These are phyloP conservation scores for Prosopocoilus inquinatus DNA, from an alignment of 2,888 invertebrate genomes.

Conservation along the genomic window DNA sequence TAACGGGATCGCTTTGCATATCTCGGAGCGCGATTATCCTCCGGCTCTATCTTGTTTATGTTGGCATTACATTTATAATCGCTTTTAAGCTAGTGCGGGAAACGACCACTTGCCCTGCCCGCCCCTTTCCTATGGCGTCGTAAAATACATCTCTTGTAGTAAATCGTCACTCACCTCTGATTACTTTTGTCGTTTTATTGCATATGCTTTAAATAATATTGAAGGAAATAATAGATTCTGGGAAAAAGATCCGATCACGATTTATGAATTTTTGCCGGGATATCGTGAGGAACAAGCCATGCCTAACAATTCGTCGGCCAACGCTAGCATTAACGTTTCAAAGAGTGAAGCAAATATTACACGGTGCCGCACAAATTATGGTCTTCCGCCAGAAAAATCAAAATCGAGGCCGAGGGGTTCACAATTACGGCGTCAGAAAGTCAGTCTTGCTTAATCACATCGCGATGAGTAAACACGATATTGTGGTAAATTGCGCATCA, in stretches of 20 bases:
- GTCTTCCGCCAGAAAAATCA: constrained; percentile 46
- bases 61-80: constrained; percentile 41
- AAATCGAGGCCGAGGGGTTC: constrained; percentile 39
- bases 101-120: constrained; percentile 30
- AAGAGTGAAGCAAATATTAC: constrained; percentile 46
- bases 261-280: constrained; percentile 16
- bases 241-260: constrained; percentile 5
- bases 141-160: constrained; percentile 26
- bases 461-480: constrained; percentile 35
- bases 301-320: constrained; percentile 26
- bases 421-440: constrained; percentile 45
- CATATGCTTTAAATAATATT: background rate
- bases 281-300: constrained; percentile 11
- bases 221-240: too few species aligned
- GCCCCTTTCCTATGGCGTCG: constrained; percentile 30
- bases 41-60: constrained; percentile 47
- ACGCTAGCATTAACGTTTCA: constrained; percentile 39
- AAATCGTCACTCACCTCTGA: background rate
- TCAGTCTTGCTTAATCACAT: constrained; percentile 37
- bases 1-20: constrained; percentile 51
- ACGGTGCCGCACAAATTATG: constrained; percentile 47
- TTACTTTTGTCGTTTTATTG: too few species aligned
- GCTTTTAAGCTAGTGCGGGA: constrained; percentile 34
- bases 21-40: constrained; percentile 48
- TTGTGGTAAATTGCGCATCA: constrained; percentile 44